Evolutionary conservation across 2,888 invertebrate genomes (phyloP), one percentile per base, ranked within the genome.

Genomic region (Heliconius hortense): DNA sequence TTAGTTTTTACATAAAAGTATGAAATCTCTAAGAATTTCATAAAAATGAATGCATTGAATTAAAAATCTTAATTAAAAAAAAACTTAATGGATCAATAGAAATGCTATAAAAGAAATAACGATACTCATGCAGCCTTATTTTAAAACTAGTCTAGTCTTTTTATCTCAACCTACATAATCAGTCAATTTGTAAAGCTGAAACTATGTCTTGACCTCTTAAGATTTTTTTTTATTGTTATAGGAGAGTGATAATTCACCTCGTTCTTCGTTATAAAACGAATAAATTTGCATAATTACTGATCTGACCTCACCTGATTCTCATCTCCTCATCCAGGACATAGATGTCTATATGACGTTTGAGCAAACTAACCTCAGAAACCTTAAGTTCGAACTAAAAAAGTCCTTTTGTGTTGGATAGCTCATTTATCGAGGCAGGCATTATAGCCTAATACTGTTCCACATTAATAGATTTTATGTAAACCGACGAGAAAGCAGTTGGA

Each of bases 281-380:
- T 74, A 75, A 77, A 77, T 80, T 78, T 78, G 70, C 76, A 78
- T 78, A 80, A 78, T 78, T 66, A 76, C 77, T 77, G 43, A 71
- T 76, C 66, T 76, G 60, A 53, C 75, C 77, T 76, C 76, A 69
- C 74, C 72, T 75, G 75, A 75, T 76, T 67, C 75, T 70, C 59
- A 35, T 8, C 31, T 31, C 8, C 31, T 31, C 5, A 0, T 48
- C 48, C 48, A 48, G 5, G 4, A 48, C 4, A 4, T 4, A 43
- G 43, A 13, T 43, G 11, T 43, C 15, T 48, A 48, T 48, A 18
- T 28, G 28, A 28, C 28, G 18, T 48, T 18, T 18, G 18, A 18
- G 18, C 18, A 48, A 1, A 48, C 18, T 48, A 48, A 48, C 48
- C 48, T 48, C 4, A 48, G 48, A 18, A 48, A 48, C 48, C 18